These are phyloP conservation scores for Rhineura floridana DNA, from an alignment of 2,113 vertebrate genomes.

Conservation along the genomic window DNA sequence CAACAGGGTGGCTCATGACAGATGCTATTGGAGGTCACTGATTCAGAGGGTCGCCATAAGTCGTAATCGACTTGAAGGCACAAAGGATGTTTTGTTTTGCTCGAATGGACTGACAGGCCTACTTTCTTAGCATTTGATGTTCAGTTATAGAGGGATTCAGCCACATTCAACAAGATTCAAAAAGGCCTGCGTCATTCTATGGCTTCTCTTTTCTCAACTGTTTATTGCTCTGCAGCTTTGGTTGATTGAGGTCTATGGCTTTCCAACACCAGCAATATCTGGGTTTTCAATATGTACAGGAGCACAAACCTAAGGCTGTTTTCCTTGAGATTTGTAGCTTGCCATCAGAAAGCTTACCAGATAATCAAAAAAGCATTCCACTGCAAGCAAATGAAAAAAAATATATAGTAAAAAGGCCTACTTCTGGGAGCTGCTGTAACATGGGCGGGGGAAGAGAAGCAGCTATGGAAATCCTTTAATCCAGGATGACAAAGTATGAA, in stretches of 20 bases:
- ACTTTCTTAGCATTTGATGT: too few species aligned
- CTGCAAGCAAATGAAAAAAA: background rate
- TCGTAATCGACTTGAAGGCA: too few species aligned
- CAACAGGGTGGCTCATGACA: too few species aligned
- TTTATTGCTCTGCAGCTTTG: constrained; percentile 34
- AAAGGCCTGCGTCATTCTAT: constrained; percentile 21
- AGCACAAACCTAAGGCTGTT: constrained; percentile 50
- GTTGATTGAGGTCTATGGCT: constrained; percentile 35
- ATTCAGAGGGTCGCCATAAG: too few species aligned
- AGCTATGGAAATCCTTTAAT: constrained; percentile 50
- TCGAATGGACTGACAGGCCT: background rate
- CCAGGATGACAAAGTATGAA: constrained; percentile 40
- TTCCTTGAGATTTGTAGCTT: constrained; percentile 47
- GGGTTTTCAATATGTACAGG: constrained; percentile 50
- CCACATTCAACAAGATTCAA: constrained; percentile 41
- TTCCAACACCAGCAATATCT: constrained; percentile 45
- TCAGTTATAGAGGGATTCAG: background rate
- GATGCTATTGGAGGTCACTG: too few species aligned
- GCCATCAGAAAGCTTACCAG: constrained; percentile 55
- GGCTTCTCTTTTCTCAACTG: constrained; percentile 14
- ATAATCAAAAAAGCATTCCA: constrained; percentile 49
- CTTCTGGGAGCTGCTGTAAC: constrained; percentile 24
- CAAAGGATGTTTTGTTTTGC: background rate
- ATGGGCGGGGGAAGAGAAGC: constrained; percentile 29
- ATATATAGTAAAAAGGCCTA: constrained; percentile 43